Conservation (phyloP, 2,113 vertebrate genomes). For the Mastomys coucha region DNA sequence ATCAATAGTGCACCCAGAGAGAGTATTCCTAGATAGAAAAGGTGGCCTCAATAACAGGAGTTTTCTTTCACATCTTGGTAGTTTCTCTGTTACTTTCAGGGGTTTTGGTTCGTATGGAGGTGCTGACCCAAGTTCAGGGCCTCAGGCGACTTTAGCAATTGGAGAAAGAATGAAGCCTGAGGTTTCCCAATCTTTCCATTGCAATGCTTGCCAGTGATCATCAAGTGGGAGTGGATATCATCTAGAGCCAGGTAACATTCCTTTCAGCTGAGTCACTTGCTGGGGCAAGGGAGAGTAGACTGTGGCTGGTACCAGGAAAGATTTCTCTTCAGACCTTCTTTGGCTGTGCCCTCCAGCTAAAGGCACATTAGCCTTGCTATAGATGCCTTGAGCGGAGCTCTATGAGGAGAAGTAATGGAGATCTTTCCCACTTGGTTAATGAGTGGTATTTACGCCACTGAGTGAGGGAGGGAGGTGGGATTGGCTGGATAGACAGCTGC, state of each 20-base stretch:
- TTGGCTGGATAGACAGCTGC: not conserved
- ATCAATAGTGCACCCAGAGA: fast-evolving
- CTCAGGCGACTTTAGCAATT: not conserved
- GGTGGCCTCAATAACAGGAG: not conserved
- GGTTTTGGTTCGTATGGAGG: not conserved
- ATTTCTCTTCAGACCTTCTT: not conserved
- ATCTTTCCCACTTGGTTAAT: not conserved
- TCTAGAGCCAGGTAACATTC: not conserved
- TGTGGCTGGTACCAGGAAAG: no score
- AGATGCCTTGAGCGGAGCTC: not conserved
- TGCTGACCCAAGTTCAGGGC: not conserved
- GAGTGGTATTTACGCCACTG: not conserved
- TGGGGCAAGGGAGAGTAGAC: not conserved
- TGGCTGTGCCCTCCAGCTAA: not conserved
- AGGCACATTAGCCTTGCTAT: not conserved
- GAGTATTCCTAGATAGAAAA: not conserved
- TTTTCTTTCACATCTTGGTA: not conserved
- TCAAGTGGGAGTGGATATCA: not conserved
- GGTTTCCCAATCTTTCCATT: not conserved
- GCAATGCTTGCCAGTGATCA: not conserved
- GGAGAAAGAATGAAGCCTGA: not conserved
- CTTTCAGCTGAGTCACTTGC: not conserved
- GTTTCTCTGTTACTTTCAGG: not conserved
- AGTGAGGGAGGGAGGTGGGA: not conserved
- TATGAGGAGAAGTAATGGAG: no score